These are phyloP conservation scores for Acanthoscelides obtectus DNA, from an alignment of 2,888 invertebrate genomes.

Conservation along the genomic window DNA sequence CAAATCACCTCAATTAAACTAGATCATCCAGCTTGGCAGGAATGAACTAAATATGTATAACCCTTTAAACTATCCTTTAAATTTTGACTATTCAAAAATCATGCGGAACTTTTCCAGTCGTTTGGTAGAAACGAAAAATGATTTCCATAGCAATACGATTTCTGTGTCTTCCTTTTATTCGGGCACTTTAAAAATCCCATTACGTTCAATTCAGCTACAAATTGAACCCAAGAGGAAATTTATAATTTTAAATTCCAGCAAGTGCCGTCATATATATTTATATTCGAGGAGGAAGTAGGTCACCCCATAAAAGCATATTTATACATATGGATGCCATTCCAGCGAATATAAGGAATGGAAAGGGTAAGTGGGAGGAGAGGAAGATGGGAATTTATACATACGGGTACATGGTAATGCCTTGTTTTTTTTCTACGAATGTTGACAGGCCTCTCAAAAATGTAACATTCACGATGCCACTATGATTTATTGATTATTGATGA, in stretches of 20 bases:
- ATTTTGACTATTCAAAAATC: no score
- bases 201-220: constrained; percentile 32
- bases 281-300: constrained; percentile 16
- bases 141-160: constrained; percentile 32
- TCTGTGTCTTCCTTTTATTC: constrained; percentile 12
- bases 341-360: background rate
- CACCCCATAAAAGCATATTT: constrained; percentile 18
- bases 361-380: background rate
- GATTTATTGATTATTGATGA: no score
- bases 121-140: no score
- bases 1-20: no score
- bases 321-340: constrained; percentile 15
- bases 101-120: no score
- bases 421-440: no score
- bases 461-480: no score
- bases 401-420: background rate
- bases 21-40: no score
- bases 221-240: constrained; percentile 30
- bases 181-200: constrained; percentile 21
- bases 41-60: no score
- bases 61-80: no score
- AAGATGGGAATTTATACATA: background rate
- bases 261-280: constrained; percentile 16
- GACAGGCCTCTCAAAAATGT: no score
- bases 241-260: constrained; percentile 31